A percentile compares a stretch with the other conserved stretches of the same genome.
phyloP scores from a whole-genome alignment of 2,888 invertebrate species.

The Nemotelus pantherinus region DNA sequence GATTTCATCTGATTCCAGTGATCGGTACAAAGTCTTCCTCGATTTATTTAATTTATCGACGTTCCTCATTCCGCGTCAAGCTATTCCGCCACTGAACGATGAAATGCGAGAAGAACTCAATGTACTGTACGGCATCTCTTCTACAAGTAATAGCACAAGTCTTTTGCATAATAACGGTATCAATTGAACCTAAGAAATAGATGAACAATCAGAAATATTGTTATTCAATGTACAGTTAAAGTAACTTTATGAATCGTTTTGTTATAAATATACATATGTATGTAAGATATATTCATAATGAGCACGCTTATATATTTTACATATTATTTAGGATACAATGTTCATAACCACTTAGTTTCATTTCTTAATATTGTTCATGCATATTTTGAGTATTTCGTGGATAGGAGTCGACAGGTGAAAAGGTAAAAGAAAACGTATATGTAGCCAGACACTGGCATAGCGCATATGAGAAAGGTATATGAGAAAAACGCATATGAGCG shows the following conservation, averaged over 20 bases:
- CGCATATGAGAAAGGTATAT: too few species aligned
- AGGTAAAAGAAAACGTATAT: too few species aligned
- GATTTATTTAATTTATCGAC: constrained; percentile 98
- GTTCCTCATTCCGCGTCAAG: constrained; percentile 89
- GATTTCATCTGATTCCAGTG: constrained; percentile 71
- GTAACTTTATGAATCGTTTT: background rate
- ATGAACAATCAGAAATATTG: too few species aligned
- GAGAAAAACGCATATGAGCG: too few species aligned
- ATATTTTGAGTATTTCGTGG: too few species aligned
- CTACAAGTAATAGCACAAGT: background rate
- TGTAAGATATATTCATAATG: background rate
- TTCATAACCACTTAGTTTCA: too few species aligned
- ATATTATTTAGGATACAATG: too few species aligned
- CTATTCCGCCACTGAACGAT: constrained; percentile 88
- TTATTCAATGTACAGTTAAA: too few species aligned
- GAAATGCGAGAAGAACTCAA: constrained; percentile 70
- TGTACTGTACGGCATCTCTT: constrained; percentile 36
- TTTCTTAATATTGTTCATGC: too few species aligned
- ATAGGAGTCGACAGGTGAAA: too few species aligned
- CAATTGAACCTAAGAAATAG: background rate
- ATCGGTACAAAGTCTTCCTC: constrained; percentile 97
- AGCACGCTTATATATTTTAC: background rate
- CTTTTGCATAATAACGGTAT: constrained; percentile 11
- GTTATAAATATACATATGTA: background rate
- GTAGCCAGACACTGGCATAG: too few species aligned